A percentile compares a stretch with the other conserved stretches of the same genome.
phyloP scores from a whole-genome alignment of 1,140 invertebrate species.

The Kradibia gibbosae region DNA sequence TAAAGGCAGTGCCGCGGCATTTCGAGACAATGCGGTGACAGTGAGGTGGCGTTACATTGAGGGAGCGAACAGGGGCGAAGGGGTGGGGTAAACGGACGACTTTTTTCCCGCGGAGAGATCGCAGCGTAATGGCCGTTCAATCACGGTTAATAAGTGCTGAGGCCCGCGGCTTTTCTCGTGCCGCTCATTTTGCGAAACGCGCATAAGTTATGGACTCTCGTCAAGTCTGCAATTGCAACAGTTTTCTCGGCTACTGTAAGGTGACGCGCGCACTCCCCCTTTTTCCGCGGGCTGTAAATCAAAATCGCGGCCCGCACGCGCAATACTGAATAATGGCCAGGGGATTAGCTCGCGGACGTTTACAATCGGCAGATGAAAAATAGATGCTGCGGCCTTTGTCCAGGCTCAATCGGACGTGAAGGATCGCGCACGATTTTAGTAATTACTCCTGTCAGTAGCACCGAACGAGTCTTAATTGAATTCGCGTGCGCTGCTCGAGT shows the following conservation, averaged over 20 bases:
- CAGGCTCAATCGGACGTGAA: no score
- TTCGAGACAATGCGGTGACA: slow-evolving; percentile 28
- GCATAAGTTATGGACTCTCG: slow-evolving; percentile 44
- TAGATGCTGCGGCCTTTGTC: not conserved
- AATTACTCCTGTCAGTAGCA: no score
- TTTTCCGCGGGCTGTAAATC: slow-evolving; percentile 32
- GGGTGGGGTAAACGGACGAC: not conserved
- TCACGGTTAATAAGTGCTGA: slow-evolving; percentile 42
- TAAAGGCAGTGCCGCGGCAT: not conserved
- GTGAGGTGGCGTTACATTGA: no score
- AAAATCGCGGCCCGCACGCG: slow-evolving; percentile 9
- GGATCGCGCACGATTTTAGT: no score
- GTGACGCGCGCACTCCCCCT: not conserved
- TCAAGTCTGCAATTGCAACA: slow-evolving; percentile 38
- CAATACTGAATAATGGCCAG: slow-evolving; percentile 18
- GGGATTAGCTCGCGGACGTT: not conserved
- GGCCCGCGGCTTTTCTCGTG: not conserved
- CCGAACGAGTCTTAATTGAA: no score
- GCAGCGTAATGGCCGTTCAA: slow-evolving; percentile 33
- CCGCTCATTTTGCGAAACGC: slow-evolving; percentile 32
- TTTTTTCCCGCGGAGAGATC: not conserved
- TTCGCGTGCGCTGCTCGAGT: no score
- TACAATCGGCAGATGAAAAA: slow-evolving; percentile 30
- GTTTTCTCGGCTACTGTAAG: slow-evolving; percentile 29
- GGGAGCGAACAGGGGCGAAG: not conserved